Base-by-base conservation (phyloP, 2,888 invertebrate species). In the Cybosia mesomella region DNA sequence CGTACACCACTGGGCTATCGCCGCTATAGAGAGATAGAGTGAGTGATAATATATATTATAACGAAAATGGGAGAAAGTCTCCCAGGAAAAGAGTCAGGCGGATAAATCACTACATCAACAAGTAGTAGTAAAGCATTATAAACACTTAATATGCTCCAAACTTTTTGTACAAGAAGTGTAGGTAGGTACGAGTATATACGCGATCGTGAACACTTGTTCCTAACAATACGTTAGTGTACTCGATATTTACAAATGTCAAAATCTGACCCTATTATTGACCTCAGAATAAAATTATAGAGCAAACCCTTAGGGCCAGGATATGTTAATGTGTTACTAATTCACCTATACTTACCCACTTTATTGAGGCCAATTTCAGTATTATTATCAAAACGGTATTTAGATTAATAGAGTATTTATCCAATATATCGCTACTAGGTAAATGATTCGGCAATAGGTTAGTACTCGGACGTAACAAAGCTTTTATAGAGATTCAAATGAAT, bases 221-320 rank as follows among this genome's bases (percentile, higher is more conserved):
- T 83, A 79, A 74, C 71, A 67, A 73, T 80, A 85, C n/a, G n/a
- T n/a, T n/a, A 82, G 79, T 83, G 82, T 83, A 82, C 85, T 84
- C 83, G 87, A 83, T 84, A 86, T 87, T 89, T 85, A 85, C 83
- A 90, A 91, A 91, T 91, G 90, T 87, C 91, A 89, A 87, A 82
- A 79, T 72, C 77, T 88, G 88, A 89, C 89, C 87, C 86, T 67
- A 73, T 73, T 77, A 75, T 78, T 84, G 85, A 86, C 85, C 87
- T 70, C 66, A 74, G 72, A 77, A 79, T 77, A 75, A 74, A 76
- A 81, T 81, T 82, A 76, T 68, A 77, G 76, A 76, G 67, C 71
- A 68, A 72, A 75, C 70, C 73, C 74, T 78, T 80, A 77, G 75
- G 81, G 83, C 70, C 64, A 66, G 64, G 60, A 67, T 74, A 81